A percentile compares a stretch with the other conserved stretches of the same genome.
Evolutionary conservation across 1,140 invertebrate genomes (phyloP).

Genomic region (Pseudomyrmex pallidus): DNA sequence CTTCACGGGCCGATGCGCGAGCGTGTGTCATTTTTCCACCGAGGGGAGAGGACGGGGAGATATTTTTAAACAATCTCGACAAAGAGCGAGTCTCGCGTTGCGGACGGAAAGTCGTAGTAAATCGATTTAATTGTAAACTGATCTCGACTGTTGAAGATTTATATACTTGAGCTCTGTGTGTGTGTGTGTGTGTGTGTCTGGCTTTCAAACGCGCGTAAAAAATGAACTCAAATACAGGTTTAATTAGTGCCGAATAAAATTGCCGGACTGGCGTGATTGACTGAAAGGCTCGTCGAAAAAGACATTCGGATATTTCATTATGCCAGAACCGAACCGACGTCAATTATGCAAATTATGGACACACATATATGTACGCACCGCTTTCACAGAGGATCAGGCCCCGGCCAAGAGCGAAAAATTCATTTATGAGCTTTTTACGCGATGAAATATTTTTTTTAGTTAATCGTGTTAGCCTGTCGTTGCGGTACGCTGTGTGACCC

Average conservation of each 20-base stretch:
- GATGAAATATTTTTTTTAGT: constrained; percentile 62
- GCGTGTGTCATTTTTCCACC: not conserved
- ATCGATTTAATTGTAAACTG: constrained; percentile 55
- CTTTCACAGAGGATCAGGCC: constrained; percentile 38
- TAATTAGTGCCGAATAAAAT: constrained; percentile 69
- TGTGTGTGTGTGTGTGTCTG: constrained; percentile 38
- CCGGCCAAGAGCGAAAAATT: constrained; percentile 42
- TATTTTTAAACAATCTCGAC: constrained; percentile 42
- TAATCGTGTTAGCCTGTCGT: constrained; percentile 60
- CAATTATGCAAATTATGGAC: constrained; percentile 71
- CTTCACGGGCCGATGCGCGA: not conserved
- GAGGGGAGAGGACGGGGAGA: not conserved
- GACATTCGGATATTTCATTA: constrained; percentile 71
- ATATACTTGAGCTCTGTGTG: constrained; percentile 10
- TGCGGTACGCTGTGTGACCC: constrained; percentile 38
- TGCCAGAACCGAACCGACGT: constrained; percentile 45
- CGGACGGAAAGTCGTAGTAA: constrained; percentile 23
- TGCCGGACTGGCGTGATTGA: constrained; percentile 61
- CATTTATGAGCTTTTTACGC: constrained; percentile 52
- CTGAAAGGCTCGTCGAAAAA: constrained; percentile 60
- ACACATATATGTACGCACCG: constrained; percentile 13
- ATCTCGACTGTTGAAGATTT: constrained; percentile 60
- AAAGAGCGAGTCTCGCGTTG: not conserved
- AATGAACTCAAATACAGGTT: constrained; percentile 69
- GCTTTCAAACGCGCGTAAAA: constrained; percentile 64